Evolutionary conservation across 2,113 vertebrate species (phyloP).

Genomic region (Megaleporinus macrocephalus): DNA sequence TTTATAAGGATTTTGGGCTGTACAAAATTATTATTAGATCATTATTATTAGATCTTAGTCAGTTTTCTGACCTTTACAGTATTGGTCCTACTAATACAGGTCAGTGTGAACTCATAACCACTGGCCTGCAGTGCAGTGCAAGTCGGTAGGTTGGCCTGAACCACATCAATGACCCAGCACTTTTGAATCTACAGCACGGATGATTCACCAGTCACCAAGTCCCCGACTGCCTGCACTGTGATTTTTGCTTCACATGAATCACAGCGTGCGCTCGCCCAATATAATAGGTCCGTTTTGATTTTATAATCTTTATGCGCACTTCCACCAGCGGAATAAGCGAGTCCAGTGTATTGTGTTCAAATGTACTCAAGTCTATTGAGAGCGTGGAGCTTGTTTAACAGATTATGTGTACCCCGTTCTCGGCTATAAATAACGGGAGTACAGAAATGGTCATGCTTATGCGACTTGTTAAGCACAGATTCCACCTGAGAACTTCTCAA

Average conservation of each 20-base stretch:
- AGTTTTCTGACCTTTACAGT: too few species aligned
- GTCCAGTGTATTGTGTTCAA: neutral
- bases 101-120: neutral
- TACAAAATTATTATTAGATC: too few species aligned
- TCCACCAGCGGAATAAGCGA: neutral
- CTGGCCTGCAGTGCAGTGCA: neutral
- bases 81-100: neutral
- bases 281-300: neutral
- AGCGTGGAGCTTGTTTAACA: neutral
- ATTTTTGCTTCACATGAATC: neutral
- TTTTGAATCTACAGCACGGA: neutral
- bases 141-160: neutral
- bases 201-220: neutral
- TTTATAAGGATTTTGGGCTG: too few species aligned
- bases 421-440: neutral
- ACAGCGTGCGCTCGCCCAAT: neutral
- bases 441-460: neutral
- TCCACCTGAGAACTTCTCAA: neutral
- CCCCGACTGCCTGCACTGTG: neutral
- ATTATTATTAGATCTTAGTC: too few species aligned
- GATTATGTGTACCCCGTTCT: neutral
- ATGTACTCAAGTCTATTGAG: neutral
- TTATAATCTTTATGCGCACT: neutral
- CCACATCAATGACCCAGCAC: neutral
- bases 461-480: neutral